phyloP scores from a whole-genome alignment of 2,888 invertebrate genomes.

The Rambutsinella grinnellia region DNA sequence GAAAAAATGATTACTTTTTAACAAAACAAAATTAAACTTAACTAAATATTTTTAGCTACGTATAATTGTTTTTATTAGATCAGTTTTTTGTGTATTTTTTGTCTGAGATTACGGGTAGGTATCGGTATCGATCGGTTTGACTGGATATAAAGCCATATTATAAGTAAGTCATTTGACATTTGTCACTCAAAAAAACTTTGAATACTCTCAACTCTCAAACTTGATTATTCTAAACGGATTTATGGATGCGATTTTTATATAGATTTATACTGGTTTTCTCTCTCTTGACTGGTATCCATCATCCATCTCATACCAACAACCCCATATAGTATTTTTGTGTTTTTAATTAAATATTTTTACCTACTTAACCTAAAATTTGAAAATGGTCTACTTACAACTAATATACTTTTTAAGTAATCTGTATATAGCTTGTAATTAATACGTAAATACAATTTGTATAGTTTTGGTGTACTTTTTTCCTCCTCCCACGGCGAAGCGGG shows the following conservation, averaged over 20 bases:
- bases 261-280: slow-evolving; percentile 9
- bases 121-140: slow-evolving; percentile 49
- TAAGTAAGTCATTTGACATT: slow-evolving; percentile 1
- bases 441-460: slow-evolving; percentile 20
- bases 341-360: slow-evolving; percentile 17
- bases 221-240: no score
- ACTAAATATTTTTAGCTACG: not conserved
- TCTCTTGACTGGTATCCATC: slow-evolving; percentile 39
- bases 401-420: not conserved
- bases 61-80: slow-evolving; percentile 26
- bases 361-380: slow-evolving; percentile 28
- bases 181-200: no score
- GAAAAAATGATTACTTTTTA: slow-evolving; percentile 17
- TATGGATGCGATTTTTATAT: not conserved
- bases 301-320: slow-evolving; percentile 36
- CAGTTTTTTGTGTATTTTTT: slow-evolving; percentile 54
- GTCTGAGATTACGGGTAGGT: slow-evolving; percentile 50
- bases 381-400: slow-evolving; percentile 18
- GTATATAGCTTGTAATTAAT: slow-evolving; percentile 13
- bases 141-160: slow-evolving; percentile 47
- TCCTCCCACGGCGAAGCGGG: slow-evolving; percentile 3
- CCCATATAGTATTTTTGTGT: slow-evolving; percentile 32
- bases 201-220: not conserved
- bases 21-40: slow-evolving; percentile 8
- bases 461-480: not conserved